Evolutionary conservation across 2,888 invertebrate species (phyloP).

Genomic region (Tortrix viridana): DNA sequence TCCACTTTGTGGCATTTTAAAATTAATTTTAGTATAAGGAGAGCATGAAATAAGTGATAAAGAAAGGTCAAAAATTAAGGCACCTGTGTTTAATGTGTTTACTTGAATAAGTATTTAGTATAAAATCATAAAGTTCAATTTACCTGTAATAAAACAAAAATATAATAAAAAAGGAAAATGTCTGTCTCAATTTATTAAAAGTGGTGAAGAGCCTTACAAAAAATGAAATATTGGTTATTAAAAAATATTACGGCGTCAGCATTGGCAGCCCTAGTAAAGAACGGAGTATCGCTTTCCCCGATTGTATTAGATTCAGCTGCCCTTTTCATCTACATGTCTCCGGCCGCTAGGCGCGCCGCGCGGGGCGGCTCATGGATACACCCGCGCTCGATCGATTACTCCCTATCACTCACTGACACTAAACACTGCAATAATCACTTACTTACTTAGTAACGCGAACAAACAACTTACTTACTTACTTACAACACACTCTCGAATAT

Average conservation of each 20-base stretch:
- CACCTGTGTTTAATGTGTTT: too few species aligned
- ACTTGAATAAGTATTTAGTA: not conserved
- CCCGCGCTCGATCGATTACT: slow-evolving; percentile 46
- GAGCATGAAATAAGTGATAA: too few species aligned
- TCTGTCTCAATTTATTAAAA: too few species aligned
- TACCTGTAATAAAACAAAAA: too few species aligned
- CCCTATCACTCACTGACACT: slow-evolving; percentile 31
- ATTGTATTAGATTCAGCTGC: slow-evolving; percentile 84
- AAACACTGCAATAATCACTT: slow-evolving; percentile 20
- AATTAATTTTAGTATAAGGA: slow-evolving; percentile 9
- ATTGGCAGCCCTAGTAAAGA: slow-evolving; percentile 65
- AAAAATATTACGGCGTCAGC: slow-evolving; percentile 30
- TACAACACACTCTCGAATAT: slow-evolving; percentile 22
- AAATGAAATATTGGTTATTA: not conserved
- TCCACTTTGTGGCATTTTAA: slow-evolving; percentile 9
- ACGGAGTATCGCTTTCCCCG: slow-evolving; percentile 80
- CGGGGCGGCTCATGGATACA: slow-evolving; percentile 68
- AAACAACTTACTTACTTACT: slow-evolving; percentile 17
- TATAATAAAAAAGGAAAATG: too few species aligned
- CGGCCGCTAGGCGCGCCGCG: slow-evolving; percentile 45
- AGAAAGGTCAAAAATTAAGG: too few species aligned
- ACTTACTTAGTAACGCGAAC: slow-evolving; percentile 21
- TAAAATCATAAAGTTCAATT: not conserved
- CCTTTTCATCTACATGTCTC: slow-evolving; percentile 83
- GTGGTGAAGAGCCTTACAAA: not conserved